Evolutionary conservation across 2,797 vertebrate species (phyloP).

Genomic region (Melanotaenia nigrans): DNA sequence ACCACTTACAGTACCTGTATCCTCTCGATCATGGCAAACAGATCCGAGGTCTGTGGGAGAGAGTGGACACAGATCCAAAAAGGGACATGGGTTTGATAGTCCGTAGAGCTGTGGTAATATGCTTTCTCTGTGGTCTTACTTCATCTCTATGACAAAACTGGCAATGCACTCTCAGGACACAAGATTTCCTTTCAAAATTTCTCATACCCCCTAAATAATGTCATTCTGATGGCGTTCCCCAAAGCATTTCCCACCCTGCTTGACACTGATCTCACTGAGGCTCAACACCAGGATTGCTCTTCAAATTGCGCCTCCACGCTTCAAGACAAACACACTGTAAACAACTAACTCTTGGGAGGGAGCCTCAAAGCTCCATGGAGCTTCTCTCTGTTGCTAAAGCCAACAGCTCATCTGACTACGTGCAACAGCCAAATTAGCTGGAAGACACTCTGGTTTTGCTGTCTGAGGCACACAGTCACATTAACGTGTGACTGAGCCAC

Average conservation of each 20-base stretch:
- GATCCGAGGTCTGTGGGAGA: constrained; percentile 83
- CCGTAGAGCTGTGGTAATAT: constrained; percentile 10
- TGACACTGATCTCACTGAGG: constrained; percentile 41
- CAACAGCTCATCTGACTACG: constrained; percentile 54
- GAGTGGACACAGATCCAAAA: constrained; percentile 62
- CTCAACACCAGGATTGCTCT: constrained; percentile 27
- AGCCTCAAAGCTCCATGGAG: constrained; percentile 49
- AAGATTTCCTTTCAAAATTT: background rate
- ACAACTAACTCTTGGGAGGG: constrained; percentile 60
- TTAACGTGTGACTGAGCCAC: constrained; percentile 19
- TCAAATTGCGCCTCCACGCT: constrained; percentile 38
- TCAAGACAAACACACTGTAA: constrained; percentile 60
- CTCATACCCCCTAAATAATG: background rate
- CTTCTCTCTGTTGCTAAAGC: constrained; percentile 54
- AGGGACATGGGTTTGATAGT: constrained; percentile 40
- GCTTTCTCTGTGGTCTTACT: constrained; percentile 14
- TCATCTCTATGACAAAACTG: constrained; percentile 17
- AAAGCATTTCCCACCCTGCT: constrained; percentile 5
- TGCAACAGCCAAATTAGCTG: constrained; percentile 33
- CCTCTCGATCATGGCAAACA: constrained; percentile 90
- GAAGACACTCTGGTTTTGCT: constrained; percentile 16
- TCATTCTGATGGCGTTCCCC: background rate
- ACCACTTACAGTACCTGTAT: constrained; percentile 84
- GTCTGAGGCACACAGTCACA: background rate
- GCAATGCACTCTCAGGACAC: constrained; percentile 5